Evolutionary conservation across 2,113 vertebrate genomes (phyloP).

Genomic region (Pseudorasbora parva): DNA sequence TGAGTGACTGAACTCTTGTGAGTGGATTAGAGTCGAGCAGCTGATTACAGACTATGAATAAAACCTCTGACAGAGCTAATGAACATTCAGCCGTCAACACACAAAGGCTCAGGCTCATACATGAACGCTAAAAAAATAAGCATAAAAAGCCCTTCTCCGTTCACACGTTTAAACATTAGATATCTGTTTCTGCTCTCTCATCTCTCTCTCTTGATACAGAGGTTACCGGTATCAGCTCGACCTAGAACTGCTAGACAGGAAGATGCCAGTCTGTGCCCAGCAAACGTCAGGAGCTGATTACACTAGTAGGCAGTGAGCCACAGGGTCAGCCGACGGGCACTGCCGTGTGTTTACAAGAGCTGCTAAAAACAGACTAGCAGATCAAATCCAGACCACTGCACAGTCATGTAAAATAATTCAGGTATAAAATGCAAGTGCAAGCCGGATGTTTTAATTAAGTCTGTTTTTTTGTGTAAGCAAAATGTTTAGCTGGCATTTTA

Average conservation of each 20-base stretch:
- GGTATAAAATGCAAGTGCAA: not conserved
- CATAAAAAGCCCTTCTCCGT: not conserved
- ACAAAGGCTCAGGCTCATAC: constrained; percentile 11
- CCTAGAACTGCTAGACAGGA: constrained; percentile 9
- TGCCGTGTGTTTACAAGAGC: not conserved
- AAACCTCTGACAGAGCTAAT: constrained; percentile 32
- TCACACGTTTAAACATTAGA: not conserved
- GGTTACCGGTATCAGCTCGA: constrained; percentile 14
- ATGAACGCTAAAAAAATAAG: not conserved
- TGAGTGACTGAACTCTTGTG: constrained; percentile 11
- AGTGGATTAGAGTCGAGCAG: constrained; percentile 44
- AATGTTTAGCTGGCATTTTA: too few species aligned
- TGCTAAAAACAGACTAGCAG: not conserved
- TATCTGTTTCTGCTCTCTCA: not conserved
- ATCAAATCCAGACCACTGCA: not conserved
- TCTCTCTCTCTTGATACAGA: constrained; percentile 1
- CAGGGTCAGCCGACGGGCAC: not conserved
- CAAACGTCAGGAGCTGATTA: constrained; percentile 14
- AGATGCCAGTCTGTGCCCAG: constrained; percentile 2
- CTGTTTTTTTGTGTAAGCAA: not conserved
- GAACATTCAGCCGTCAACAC: constrained; percentile 30
- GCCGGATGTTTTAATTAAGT: not conserved
- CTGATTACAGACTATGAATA: constrained; percentile 43
- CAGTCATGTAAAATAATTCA: too few species aligned
- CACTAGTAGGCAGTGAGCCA: constrained; percentile 6